phyloP scores from a whole-genome alignment of 2,888 invertebrate genomes.

The Stramonita haemastoma region DNA sequence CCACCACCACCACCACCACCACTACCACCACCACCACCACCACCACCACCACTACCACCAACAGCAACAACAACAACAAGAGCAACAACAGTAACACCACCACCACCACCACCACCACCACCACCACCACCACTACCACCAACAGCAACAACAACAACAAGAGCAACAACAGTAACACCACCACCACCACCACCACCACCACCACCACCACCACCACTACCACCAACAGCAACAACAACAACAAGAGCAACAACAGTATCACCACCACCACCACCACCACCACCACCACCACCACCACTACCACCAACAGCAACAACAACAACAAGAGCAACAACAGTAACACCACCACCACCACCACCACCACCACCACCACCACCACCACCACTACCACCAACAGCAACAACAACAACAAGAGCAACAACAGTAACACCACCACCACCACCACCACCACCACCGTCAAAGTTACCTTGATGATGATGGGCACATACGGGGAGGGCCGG shows the following conservation, averaged over 20 bases:
- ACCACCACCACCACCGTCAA: neutral
- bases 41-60: too few species aligned
- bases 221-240: neutral
- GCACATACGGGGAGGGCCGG: constrained; percentile 10
- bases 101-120: too few species aligned
- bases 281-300: constrained; percentile 34
- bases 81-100: too few species aligned
- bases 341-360: constrained; percentile 16
- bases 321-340: too few species aligned
- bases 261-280: constrained; percentile 31
- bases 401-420: too few species aligned
- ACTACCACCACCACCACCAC: too few species aligned
- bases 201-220: constrained; percentile 35
- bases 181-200: constrained; percentile 33
- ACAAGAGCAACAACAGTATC: neutral
- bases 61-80: too few species aligned
- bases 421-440: neutral
- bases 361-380: constrained; percentile 29
- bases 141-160: neutral
- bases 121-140: too few species aligned
- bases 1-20: too few species aligned
- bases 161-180: neutral
- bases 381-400: too few species aligned
- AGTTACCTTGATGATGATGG: constrained; percentile 3
- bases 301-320: constrained; percentile 22